Percentiles rank a stretch among this genome's conserved stretches.
phyloP scores from a whole-genome alignment of 2,113 vertebrate species.

The Dicentrarchus labrax region DNA sequence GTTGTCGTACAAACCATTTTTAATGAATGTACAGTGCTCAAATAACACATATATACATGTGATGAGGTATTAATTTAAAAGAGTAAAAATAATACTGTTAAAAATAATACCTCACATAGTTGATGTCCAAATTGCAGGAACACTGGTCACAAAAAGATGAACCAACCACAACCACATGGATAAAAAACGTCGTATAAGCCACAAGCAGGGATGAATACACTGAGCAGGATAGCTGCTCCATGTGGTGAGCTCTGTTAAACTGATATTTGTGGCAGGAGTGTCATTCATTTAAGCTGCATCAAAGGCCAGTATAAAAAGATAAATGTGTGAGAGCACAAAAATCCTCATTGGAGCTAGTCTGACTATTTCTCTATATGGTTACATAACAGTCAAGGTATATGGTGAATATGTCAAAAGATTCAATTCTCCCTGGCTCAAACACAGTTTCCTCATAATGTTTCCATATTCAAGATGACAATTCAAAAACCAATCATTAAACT shows the following conservation, averaged over 20 bases:
- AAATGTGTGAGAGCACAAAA: neutral
- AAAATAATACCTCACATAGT: neutral
- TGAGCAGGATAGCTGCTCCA: neutral
- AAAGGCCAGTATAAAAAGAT: neutral
- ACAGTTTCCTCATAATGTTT: neutral
- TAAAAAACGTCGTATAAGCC: neutral
- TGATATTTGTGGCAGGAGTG: neutral
- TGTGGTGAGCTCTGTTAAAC: neutral
- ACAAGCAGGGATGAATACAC: neutral
- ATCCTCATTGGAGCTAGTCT: neutral
- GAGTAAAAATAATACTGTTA: neutral
- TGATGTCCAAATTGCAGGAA: neutral
- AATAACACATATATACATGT: neutral
- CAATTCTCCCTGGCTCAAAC: neutral
- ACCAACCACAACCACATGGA: neutral
- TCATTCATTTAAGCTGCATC: neutral
- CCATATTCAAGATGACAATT: neutral
- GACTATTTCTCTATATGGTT: neutral
- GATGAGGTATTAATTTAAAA: neutral
- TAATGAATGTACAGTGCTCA: no score
- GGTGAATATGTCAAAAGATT: neutral
- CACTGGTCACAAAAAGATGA: neutral
- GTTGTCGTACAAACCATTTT: no score
- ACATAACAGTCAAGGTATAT: neutral
- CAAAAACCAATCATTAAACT: neutral